Percentiles rank a stretch among this genome's conserved stretches.
These are phyloP conservation scores for Orius insidiosus DNA, from an alignment of 1,140 invertebrate genomes.

Conservation along the genomic window DNA sequence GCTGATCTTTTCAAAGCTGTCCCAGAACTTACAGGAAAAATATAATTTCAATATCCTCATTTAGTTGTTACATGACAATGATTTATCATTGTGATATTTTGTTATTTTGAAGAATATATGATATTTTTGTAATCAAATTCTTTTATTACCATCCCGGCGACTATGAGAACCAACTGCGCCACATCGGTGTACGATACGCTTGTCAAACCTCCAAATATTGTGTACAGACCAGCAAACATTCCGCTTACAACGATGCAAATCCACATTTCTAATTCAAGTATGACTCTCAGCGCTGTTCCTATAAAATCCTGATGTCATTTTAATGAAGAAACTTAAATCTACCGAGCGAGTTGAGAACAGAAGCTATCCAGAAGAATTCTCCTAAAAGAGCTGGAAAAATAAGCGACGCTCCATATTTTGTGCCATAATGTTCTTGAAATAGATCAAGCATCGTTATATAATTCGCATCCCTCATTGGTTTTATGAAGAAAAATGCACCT, in stretches of 20 bases:
- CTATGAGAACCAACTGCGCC: conserved; percentile 60
- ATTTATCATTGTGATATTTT: conserved; percentile 1
- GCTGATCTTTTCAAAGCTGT: conserved; percentile 93
- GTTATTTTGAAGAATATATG: background rate
- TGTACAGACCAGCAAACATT: conserved; percentile 52
- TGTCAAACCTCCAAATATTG: conserved; percentile 60
- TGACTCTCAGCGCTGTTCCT: conserved; percentile 51
- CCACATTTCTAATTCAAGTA: conserved; percentile 40
- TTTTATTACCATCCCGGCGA: conserved; percentile 45
- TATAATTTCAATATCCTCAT: conserved; percentile 27
- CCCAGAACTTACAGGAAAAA: conserved; percentile 59
- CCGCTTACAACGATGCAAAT: conserved; percentile 46
- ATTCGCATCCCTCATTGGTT: conserved; percentile 59
- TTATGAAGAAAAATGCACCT: conserved; percentile 64
- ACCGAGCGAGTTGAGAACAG: conserved; percentile 57
- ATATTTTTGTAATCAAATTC: no score
- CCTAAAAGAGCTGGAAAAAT: conserved; percentile 63
- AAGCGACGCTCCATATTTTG: conserved; percentile 55
- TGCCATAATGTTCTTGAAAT: conserved; percentile 58
- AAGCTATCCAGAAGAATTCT: conserved; percentile 60
- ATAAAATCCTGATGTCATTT: conserved; percentile 9
- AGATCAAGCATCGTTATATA: conserved; percentile 79
- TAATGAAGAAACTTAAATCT: conserved; percentile 3
- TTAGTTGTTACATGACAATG: background rate
- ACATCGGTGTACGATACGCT: conserved; percentile 68